Evolutionary conservation across 2,113 vertebrate species (phyloP), one percentile per base, ranked within the genome.

Genomic region (Corythaeola cristata): DNA sequence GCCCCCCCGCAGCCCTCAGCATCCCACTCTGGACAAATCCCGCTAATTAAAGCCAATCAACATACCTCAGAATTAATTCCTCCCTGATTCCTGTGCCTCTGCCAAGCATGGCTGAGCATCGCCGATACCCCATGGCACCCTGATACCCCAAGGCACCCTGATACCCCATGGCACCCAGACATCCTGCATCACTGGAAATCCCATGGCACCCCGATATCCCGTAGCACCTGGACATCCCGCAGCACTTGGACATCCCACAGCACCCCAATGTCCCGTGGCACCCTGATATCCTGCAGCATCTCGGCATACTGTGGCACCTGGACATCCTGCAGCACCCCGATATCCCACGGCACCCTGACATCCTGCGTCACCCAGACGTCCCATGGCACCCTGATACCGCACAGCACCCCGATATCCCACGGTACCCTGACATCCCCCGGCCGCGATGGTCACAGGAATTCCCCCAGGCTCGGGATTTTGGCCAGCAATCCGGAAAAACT

Each of bases 381-480:
- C 30, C 28, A 0, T 4, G 6, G 49, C 56, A 71, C 64, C 9
- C 22, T 1, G 2, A 6, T 1, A 3, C 3, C 32, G 24, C 1
- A 1, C 0, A 5, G 5, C n/a, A 68, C 7, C 53, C 32, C 17
- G 4, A 6, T 21, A 58, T 12, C 47, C 64, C 32, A 10, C 3
- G 6, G 3, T 47, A 45, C 35, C 81, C 58, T 0, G 11, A 30
- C 56, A 8, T 9, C 56, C 56, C 45, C 1, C 1, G 12, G 32
- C 62, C 5, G 0, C 0, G 24, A 8, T 0, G 5, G 39, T 35
- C 35, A 1, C 60, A 4, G 50, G 41, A 4, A 35, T 35, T 18
- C 83, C 18, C 52, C n/a, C 0, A 19, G 14, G 15, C 28, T 1
- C 8, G 60, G 62, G 72, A 55, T 89, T 90, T 85, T 94, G 91